Evolutionary conservation across 1,140 invertebrate genomes (phyloP).

Genomic region (Nylanderia fulva): DNA sequence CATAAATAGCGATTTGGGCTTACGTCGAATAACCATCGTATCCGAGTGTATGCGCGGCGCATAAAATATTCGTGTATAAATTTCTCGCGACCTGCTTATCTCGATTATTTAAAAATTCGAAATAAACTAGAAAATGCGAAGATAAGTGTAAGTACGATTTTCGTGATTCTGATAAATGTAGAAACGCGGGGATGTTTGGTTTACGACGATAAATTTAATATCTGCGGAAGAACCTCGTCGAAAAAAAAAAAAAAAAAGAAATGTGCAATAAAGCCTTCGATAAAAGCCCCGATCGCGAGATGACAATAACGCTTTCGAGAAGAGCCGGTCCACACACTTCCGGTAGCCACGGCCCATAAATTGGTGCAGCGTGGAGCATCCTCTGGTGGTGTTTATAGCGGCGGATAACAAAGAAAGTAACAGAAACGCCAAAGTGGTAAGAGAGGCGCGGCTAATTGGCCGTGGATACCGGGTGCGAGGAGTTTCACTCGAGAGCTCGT

Average conservation of each 20-base stretch:
- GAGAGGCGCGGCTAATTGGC: conserved; percentile 73
- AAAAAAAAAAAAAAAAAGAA: neutral
- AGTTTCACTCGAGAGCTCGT: conserved; percentile 68
- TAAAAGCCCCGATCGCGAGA: conserved; percentile 31
- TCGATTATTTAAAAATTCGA: neutral
- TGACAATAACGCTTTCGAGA: conserved; percentile 41
- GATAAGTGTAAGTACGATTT: neutral
- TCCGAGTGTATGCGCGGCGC: neutral
- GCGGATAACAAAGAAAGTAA: conserved; percentile 67
- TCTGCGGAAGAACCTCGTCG: neutral
- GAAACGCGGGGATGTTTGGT: neutral
- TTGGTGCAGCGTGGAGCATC: conserved; percentile 44
- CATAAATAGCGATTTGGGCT: conserved; percentile 48
- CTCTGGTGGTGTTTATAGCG: conserved; percentile 54
- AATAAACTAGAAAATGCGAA: neutral
- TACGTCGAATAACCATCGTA: conserved; percentile 10
- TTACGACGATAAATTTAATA: neutral
- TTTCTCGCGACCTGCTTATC: neutral
- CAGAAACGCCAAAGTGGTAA: conserved; percentile 66
- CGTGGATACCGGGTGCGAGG: conserved; percentile 71
- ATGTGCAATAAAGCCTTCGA: neutral
- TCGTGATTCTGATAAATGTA: neutral
- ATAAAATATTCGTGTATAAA: conserved; percentile 27
- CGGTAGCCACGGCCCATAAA: conserved; percentile 53
- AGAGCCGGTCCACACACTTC: conserved; percentile 4